Evolutionary conservation across 2,113 vertebrate genomes (phyloP), one percentile per base, ranked within the genome.

Genomic region (Cephalopterus ornatus): DNA sequence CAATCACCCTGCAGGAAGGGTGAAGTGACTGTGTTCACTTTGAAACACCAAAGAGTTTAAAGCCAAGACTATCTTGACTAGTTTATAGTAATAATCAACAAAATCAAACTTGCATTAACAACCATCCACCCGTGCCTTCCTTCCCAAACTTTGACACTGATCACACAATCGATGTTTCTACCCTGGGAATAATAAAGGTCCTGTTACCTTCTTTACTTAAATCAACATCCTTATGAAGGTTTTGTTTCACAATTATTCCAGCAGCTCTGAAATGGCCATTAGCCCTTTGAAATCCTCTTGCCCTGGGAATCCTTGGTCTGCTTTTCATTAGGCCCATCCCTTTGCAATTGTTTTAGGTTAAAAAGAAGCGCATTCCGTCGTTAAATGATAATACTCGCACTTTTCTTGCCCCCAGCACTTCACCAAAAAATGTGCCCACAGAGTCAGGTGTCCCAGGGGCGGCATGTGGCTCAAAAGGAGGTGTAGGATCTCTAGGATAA

Each of bases 261-360:
- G 78, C 79, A 93, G 94, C 94, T 95, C 84, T 83, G 90, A 89
- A 95, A 91, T 6, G 96, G 59, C 53, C 77, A 33, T 82, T 14
- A 66, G 81, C 82, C 79, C 97, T 98, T 97, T 97, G 97, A 98
- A 97, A 97, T 81, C 55, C 74, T 87, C 71, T 75, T 72, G 49
- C 66, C 81, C 89, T 85, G 95, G 90, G 95, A 96, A 97, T 95
- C 91, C 86, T 94, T 53, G 26, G 49, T 95, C 98, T 97, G 97
- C 67, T 98, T 98, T 79, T 93, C 95, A 97, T 98, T 97, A 98
- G 5, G 3, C 47, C 1, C 4, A 77, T 61, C 89, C 81, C 58
- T 92, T 91, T 66, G 42, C 95, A 92, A 86, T 88, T 47, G 22
- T 65, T 96, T 95, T 66, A 89, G 88, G 74, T 63, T 97, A 88